Conservation (phyloP, 2,888 invertebrate species). For the Dione juno region DNA sequence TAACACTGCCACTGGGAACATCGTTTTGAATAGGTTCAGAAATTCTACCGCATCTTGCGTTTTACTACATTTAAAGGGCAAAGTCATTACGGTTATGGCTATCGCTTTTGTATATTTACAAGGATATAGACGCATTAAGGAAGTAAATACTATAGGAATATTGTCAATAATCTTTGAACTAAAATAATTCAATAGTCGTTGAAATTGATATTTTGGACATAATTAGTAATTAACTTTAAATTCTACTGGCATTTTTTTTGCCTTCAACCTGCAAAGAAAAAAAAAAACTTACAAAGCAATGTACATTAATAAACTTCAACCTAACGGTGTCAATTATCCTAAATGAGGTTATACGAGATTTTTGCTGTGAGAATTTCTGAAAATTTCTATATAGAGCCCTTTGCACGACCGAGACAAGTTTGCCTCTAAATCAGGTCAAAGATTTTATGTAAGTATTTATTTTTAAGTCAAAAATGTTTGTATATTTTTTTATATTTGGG, state of each 20-base stretch:
- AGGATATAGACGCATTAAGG: not conserved
- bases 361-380: constrained; percentile 17
- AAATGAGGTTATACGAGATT: constrained; percentile 10
- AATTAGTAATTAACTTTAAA: too few species aligned
- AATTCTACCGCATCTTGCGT: constrained; percentile 8
- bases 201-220: too few species aligned
- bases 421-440: constrained; percentile 15
- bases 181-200: too few species aligned
- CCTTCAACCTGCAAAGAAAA: too few species aligned
- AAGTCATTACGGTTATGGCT: constrained; percentile 26
- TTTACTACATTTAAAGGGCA: constrained; percentile 24
- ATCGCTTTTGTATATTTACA: not conserved
- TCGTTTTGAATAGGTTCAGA: constrained; percentile 13
- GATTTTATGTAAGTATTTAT: constrained; percentile 1
- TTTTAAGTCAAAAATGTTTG: not conserved
- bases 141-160: not conserved
- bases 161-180: too few species aligned
- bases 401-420: constrained; percentile 6
- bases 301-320: not conserved
- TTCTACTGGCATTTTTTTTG: not conserved
- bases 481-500: not conserved
- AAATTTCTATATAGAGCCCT: constrained; percentile 10
- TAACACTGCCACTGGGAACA: not conserved
- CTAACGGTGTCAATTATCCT: constrained; percentile 13
- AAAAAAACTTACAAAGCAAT: too few species aligned